Evolutionary conservation across 2,888 invertebrate genomes (phyloP), one percentile per base, ranked within the genome.

Genomic region (Corbicula japonica): DNA sequence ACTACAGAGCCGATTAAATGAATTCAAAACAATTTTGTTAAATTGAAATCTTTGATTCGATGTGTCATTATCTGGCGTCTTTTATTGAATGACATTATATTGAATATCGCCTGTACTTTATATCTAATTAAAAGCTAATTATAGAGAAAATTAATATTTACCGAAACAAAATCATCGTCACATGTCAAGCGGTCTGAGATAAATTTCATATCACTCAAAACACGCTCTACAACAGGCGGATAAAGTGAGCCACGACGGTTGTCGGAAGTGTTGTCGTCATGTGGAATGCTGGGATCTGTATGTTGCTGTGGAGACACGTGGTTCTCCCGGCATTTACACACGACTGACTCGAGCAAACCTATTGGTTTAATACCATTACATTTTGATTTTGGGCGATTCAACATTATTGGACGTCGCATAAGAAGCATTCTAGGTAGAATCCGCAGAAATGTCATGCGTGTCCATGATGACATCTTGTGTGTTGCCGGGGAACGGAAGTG

Each of bases 391-490:
- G 32, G 44, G 4, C n/a, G 58, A 5, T 61, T 52, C 8, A 38
- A 48, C 32, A 76, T 60, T 8, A 65, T 41, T 1, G 98, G 98
- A 91, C 98, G 95, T 91, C 97, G 96, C 96, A 98, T 98, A 88
- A 98, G 97, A 79, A 98, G 95, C 88, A 99, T 95, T 90, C 97
- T 95, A 18, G 99, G 99, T 88, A 99, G 95, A 91, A 98, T 97
- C 94, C 98, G 97, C 86, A 98, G 97, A 94, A 98, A 98, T 72
- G 99, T 97, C 85, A 97, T 95, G 92, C 97, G 96, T 78, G 99
- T 98, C 99, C 99, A 99, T 10, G 97, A 97, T 76, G 98, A 97
- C 99, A 99, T 99, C 92, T 96, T 96, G 94, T 99, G 99, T 63
- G 99, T 99, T 94, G 98, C 98, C 50, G 99, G 98, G 65, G 98